These are phyloP conservation scores for Sebastes nivosus DNA, from an alignment of 2,797 vertebrate genomes.

Conservation along the genomic window DNA sequence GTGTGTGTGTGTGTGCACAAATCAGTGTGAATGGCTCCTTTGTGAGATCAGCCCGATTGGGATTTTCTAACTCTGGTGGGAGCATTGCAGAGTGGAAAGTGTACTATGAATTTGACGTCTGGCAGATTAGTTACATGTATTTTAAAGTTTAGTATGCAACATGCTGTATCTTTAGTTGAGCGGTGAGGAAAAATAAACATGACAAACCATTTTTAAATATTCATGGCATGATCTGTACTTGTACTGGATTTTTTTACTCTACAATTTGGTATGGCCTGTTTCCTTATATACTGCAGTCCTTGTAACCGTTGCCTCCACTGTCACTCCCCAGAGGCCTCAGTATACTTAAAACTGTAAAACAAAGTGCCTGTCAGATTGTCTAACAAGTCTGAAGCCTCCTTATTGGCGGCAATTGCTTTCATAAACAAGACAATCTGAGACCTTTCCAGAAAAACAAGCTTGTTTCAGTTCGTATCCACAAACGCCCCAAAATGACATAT, in stretches of 20 bases:
- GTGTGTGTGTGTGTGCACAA: slow-evolving; percentile 1
- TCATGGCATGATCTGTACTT: slow-evolving; percentile 1
- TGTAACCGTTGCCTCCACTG: not conserved
- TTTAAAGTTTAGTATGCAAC: slow-evolving; percentile 19
- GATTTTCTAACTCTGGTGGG: slow-evolving; percentile 43
- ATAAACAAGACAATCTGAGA: not conserved
- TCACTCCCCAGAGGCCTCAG: not conserved
- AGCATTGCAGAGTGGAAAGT: slow-evolving; percentile 47
- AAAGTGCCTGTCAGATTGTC: not conserved
- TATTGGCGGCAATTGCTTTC: not conserved
- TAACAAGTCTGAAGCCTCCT: not conserved
- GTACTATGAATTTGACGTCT: slow-evolving; percentile 37
- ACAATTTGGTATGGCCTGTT: not conserved
- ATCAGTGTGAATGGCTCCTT: slow-evolving; percentile 64
- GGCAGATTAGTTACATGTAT: slow-evolving; percentile 39
- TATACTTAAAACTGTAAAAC: not conserved
- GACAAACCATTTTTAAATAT: slow-evolving; percentile 13
- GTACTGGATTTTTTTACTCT: not conserved
- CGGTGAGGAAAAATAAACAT: not conserved
- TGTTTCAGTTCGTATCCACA: not conserved
- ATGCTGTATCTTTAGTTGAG: not conserved
- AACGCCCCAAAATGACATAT: not conserved
- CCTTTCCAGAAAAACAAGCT: not conserved
- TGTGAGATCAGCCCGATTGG: slow-evolving; percentile 56
- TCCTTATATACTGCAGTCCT: not conserved